Evolutionary conservation across 2,888 invertebrate species (phyloP).

Genomic region (Proisotoma minuta): DNA sequence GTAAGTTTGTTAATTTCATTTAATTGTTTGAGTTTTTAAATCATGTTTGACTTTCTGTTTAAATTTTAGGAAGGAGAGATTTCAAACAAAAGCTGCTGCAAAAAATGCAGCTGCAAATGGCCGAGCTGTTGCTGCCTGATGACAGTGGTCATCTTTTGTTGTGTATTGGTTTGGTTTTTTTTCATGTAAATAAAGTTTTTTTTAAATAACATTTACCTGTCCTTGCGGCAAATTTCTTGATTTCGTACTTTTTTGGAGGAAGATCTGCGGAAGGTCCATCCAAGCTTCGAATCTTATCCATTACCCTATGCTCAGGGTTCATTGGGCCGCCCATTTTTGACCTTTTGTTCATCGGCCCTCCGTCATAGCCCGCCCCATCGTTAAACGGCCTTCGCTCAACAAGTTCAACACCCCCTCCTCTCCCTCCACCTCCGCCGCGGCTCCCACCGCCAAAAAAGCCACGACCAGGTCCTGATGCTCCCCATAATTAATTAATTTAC

Average conservation of each 20-base stretch:
- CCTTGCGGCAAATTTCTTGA: too few relatives aligned
- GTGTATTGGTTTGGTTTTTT: too few relatives aligned
- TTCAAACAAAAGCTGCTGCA: too few relatives aligned
- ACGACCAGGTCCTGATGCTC: slow-evolving; percentile 43
- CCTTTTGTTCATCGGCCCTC: slow-evolving; percentile 35
- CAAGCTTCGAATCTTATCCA: slow-evolving; percentile 65
- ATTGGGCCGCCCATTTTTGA: slow-evolving; percentile 24
- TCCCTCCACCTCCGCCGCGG: slow-evolving; percentile 48
- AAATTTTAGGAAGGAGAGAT: too few relatives aligned
- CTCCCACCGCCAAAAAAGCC: slow-evolving; percentile 47
- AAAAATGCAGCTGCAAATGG: too few relatives aligned
- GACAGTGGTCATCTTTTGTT: too few relatives aligned
- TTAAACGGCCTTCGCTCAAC: slow-evolving; percentile 49
- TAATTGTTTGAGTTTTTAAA: too few relatives aligned
- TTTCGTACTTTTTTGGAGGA: slow-evolving; percentile 67
- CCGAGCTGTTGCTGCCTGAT: too few relatives aligned
- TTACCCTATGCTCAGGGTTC: slow-evolving; percentile 55
- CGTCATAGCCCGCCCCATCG: slow-evolving; percentile 32
- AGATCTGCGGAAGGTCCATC: slow-evolving; percentile 74
- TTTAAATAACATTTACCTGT: too few relatives aligned
- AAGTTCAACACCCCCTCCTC: slow-evolving; percentile 49
- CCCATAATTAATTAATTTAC: slow-evolving; percentile 30
- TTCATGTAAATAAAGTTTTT: too few relatives aligned
- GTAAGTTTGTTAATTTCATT: too few relatives aligned
- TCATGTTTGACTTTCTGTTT: too few relatives aligned